Conservation (phyloP, 2,113 vertebrate genomes). For the Piprites chloris region DNA sequence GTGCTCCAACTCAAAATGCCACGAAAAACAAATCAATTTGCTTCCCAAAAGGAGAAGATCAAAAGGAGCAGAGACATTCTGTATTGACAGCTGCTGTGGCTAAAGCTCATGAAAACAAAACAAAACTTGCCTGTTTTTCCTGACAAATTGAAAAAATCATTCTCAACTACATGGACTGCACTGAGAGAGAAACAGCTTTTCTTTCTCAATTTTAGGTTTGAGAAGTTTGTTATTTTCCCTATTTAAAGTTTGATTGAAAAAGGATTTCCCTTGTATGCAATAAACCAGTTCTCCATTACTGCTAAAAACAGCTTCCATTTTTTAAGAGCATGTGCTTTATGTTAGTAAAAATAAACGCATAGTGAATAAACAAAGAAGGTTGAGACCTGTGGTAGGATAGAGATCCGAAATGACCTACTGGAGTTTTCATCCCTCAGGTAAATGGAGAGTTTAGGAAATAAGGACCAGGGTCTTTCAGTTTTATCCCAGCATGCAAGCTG, state of each 20-base stretch:
- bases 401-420: slow-evolving; percentile 90
- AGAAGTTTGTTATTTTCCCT: background rate
- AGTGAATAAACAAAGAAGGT: background rate
- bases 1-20: background rate
- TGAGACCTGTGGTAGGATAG: slow-evolving; percentile 90
- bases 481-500: slow-evolving; percentile 94
- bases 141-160: background rate
- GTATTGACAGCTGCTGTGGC: background rate
- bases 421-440: slow-evolving; percentile 89
- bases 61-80: background rate
- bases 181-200: background rate
- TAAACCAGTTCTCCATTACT: background rate
- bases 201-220: background rate
- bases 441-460: slow-evolving; percentile 95
- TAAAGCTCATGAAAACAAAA: background rate
- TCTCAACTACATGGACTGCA: background rate
- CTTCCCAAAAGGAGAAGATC: background rate
- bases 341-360: background rate
- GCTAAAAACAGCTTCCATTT: background rate
- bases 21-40: background rate
- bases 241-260: background rate
- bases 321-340: background rate
- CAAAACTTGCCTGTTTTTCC: background rate
- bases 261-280: background rate
- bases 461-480: slow-evolving; percentile 85